These are phyloP conservation scores for Solenodon paradoxus DNA, from an alignment of 2,113 vertebrate genomes.

Conservation along the genomic window DNA sequence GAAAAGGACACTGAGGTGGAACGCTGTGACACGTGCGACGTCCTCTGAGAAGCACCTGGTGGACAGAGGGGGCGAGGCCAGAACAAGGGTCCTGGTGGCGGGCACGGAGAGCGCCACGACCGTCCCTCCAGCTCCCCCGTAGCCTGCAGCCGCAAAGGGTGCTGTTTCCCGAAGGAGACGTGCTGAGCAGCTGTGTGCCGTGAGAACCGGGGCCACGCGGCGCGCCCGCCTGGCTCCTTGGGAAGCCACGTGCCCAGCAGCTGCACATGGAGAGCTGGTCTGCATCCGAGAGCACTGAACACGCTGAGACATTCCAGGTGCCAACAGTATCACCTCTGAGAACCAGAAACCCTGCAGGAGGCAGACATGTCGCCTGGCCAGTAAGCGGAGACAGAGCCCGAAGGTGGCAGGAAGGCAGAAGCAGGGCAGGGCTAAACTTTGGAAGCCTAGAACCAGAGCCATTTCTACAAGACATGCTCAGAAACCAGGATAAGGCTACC, in stretches of 20 bases:
- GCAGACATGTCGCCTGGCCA: no score
- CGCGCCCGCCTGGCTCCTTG: no score
- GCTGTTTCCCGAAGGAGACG: no score
- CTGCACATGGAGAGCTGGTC: background rate
- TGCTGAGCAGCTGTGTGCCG: no score
- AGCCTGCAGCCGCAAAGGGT: no score
- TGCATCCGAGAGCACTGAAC: no score
- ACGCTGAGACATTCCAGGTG: no score
- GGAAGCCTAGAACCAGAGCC: background rate
- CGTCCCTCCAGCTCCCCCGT: background rate
- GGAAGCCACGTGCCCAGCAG: no score
- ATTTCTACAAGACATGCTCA: background rate
- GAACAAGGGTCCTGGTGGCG: rapidly evolving
- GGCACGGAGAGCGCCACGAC: background rate
- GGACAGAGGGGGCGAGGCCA: rapidly evolving
- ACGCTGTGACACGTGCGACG: background rate
- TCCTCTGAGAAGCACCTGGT: background rate
- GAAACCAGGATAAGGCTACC: background rate
- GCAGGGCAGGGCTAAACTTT: background rate
- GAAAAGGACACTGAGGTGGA: background rate
- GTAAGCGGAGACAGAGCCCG: no score
- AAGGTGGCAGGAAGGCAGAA: no score
- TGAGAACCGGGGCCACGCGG: no score
- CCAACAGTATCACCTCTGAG: background rate
- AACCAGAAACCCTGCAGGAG: background rate